Conservation (phyloP, 64 coral and sea anemone genomes). For the Dendrophyllia cribrosa region DNA sequence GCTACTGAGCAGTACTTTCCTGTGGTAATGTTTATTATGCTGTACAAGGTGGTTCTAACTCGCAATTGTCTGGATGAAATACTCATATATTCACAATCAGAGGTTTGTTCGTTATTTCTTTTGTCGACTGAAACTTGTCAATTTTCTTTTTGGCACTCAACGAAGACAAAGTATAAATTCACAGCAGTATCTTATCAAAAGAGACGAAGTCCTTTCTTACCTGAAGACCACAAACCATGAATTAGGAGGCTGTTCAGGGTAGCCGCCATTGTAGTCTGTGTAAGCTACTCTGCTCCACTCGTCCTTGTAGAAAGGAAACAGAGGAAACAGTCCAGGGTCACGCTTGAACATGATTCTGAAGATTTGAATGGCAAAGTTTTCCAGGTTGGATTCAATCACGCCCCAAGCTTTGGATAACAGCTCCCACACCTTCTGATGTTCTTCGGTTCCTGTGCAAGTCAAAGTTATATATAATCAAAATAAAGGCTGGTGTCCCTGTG, state of each 20-base stretch:
- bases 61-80: too few relatives aligned
- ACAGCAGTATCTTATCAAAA: neutral
- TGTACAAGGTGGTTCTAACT: too few relatives aligned
- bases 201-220: neutral
- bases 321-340: constrained; percentile 74
- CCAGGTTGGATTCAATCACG: constrained; percentile 82
- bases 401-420: constrained; percentile 80
- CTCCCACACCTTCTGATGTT: constrained; percentile 80
- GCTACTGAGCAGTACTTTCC: too few relatives aligned
- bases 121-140: too few relatives aligned
- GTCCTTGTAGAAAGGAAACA: constrained; percentile 96
- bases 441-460: constrained; percentile 63
- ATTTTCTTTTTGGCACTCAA: too few relatives aligned
- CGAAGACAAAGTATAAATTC: too few relatives aligned
- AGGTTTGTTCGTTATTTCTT: too few relatives aligned
- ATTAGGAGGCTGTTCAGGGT: constrained; percentile 84
- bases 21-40: too few relatives aligned
- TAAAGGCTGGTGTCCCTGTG: too few relatives aligned
- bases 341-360: constrained; percentile 96
- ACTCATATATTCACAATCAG: too few relatives aligned
- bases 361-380: constrained; percentile 88
- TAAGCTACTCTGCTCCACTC: constrained; percentile 94
- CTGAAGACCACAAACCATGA: constrained; percentile 99
- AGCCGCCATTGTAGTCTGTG: constrained; percentile 82
- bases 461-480: neutral